Evolutionary conservation across 2,113 vertebrate species (phyloP).

Genomic region (Peromyscus maniculatus): DNA sequence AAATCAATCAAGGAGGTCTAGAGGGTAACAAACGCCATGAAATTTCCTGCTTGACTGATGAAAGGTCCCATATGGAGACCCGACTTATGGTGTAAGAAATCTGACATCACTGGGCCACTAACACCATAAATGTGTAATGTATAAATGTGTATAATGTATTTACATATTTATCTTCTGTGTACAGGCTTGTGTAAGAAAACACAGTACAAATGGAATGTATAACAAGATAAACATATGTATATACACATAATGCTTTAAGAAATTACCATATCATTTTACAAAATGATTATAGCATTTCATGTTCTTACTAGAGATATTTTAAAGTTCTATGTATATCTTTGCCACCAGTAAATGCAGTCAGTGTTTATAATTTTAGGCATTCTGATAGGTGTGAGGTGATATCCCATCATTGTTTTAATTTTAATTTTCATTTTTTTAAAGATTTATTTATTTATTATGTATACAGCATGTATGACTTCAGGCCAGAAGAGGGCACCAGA

Average conservation of each 20-base stretch:
- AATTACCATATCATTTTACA: background rate
- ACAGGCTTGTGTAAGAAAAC: background rate
- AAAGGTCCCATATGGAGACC: background rate
- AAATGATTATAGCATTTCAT: background rate
- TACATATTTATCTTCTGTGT: background rate
- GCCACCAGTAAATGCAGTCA: background rate
- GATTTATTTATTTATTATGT: too few relatives aligned
- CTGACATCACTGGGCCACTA: background rate
- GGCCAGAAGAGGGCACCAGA: too few relatives aligned
- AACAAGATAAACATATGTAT: background rate
- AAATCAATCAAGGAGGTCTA: background rate
- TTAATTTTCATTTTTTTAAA: background rate
- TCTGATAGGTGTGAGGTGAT: background rate
- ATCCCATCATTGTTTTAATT: background rate
- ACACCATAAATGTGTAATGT: background rate
- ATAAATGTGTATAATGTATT: background rate
- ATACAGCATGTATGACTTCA: too few relatives aligned
- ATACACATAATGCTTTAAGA: background rate
- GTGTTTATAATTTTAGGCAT: background rate
- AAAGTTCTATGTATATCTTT: background rate
- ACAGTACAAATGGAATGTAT: background rate
- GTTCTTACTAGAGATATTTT: background rate
- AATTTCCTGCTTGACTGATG: background rate
- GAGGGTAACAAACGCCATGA: background rate
- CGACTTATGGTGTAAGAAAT: background rate